These are phyloP conservation scores for Lithodes maja DNA, from an alignment of 2,888 invertebrate species.

Conservation along the genomic window DNA sequence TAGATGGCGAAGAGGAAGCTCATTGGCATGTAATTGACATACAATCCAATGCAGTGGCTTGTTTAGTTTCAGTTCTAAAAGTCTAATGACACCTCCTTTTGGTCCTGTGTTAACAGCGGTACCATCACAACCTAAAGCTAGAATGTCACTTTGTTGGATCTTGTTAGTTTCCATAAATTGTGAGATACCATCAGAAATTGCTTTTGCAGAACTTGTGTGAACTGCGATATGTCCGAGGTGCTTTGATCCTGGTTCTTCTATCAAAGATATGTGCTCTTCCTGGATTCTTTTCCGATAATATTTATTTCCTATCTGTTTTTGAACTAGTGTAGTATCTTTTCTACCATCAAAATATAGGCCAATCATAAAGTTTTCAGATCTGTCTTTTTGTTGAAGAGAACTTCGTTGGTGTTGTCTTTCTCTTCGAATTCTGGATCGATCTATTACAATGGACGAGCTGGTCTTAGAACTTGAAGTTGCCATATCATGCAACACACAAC, in stretches of 20 bases:
- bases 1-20: not conserved
- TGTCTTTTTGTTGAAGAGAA: not conserved
- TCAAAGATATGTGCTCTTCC: conserved; percentile 13
- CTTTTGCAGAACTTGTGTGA: not conserved
- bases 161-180: not conserved
- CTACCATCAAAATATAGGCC: not conserved
- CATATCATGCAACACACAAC: conserved; percentile 48
- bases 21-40: conserved; percentile 14
- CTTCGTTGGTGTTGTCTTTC: not conserved
- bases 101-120: conserved; percentile 4
- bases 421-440: not conserved
- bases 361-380: not conserved
- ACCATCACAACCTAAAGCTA: not conserved
- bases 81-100: not conserved
- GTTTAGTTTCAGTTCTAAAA: not conserved
- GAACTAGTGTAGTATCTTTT: not conserved
- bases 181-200: not conserved
- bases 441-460: not conserved
- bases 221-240: not conserved
- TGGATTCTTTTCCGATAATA: not conserved
- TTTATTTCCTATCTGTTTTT: not conserved
- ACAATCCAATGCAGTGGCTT: conserved; percentile 2
- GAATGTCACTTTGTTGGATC: not conserved
- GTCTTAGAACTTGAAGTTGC: not conserved
- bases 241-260: not conserved